phyloP scores from a whole-genome alignment of 2,113 vertebrate species.

The Crotalus viridis region DNA sequence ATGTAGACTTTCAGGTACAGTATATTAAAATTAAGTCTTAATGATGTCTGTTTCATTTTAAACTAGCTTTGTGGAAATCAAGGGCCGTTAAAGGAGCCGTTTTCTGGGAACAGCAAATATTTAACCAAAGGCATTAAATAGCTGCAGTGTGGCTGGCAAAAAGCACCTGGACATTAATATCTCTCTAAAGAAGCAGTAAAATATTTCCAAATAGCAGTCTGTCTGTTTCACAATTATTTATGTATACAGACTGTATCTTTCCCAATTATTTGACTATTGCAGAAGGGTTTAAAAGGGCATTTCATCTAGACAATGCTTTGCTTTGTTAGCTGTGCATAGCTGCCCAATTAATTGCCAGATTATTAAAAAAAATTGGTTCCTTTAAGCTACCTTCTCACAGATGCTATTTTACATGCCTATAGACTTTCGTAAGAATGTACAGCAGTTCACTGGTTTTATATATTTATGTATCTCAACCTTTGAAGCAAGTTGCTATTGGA shows the following conservation, averaged over 20 bases:
- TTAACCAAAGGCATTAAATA: constrained; percentile 1
- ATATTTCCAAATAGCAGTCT: constrained; percentile 6
- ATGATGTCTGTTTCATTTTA: not conserved
- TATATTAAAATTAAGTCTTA: not conserved
- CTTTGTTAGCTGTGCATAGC: not conserved
- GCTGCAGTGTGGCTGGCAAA: not conserved
- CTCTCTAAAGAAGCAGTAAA: constrained; percentile 5
- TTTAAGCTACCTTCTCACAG: not conserved
- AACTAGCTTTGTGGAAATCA: not conserved
- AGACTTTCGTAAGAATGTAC: not conserved
- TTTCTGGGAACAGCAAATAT: not conserved
- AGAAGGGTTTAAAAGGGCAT: not conserved
- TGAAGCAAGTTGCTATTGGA: not conserved
- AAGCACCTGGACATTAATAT: not conserved
- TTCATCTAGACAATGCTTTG: not conserved
- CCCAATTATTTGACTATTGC: not conserved
- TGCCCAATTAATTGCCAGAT: not conserved
- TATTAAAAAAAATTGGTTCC: not conserved
- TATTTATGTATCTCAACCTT: not conserved
- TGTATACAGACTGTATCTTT: constrained; percentile 9
- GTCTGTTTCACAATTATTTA: constrained; percentile 20
- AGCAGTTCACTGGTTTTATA: not conserved
- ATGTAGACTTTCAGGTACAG: not conserved
- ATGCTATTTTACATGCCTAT: not conserved
- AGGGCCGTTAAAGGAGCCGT: not conserved